A percentile compares a stretch with the other conserved stretches of the same genome.
Conservation (phyloP, 2,888 invertebrate species). For the Kuschelorhynchus macadamiae region DNA sequence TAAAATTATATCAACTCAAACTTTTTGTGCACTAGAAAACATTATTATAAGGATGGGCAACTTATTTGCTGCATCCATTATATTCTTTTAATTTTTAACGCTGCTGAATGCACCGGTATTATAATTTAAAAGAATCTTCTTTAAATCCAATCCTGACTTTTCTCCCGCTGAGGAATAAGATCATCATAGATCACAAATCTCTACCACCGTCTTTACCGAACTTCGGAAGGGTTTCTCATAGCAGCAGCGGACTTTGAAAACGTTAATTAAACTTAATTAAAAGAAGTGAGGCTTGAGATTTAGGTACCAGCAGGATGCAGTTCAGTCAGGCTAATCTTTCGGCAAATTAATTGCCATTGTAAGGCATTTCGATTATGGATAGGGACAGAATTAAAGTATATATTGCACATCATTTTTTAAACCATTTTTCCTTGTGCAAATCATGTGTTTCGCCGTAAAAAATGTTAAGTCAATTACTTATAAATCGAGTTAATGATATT, state of each 20-base stretch:
- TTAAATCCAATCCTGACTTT: slow-evolving; percentile 16
- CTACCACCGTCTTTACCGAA: slow-evolving; percentile 38
- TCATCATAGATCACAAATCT: slow-evolving; percentile 63
- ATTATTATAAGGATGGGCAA: too few relatives aligned
- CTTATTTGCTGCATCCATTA: too few relatives aligned
- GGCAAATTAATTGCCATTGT: slow-evolving; percentile 69
- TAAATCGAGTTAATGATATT: too few relatives aligned
- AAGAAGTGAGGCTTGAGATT: slow-evolving; percentile 66
- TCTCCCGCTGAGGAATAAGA: slow-evolving; percentile 56
- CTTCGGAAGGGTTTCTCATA: slow-evolving; percentile 51
- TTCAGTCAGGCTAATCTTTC: slow-evolving; percentile 68
- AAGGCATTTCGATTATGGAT: neutral
- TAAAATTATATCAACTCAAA: too few relatives aligned
- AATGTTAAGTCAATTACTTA: too few relatives aligned
- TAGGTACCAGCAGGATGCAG: slow-evolving; percentile 65
- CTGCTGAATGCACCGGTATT: too few relatives aligned
- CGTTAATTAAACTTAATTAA: slow-evolving; percentile 72
- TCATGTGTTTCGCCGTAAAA: too few relatives aligned
- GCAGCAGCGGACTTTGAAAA: slow-evolving; percentile 68
- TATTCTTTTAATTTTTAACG: too few relatives aligned
- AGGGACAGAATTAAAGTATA: neutral
- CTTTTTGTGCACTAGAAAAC: too few relatives aligned
- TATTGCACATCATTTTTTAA: neutral
- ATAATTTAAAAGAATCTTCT: too few relatives aligned
- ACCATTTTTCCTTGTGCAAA: too few relatives aligned